phyloP scores from a whole-genome alignment of 2,113 vertebrate genomes.

The Ageneiosus marmoratus region DNA sequence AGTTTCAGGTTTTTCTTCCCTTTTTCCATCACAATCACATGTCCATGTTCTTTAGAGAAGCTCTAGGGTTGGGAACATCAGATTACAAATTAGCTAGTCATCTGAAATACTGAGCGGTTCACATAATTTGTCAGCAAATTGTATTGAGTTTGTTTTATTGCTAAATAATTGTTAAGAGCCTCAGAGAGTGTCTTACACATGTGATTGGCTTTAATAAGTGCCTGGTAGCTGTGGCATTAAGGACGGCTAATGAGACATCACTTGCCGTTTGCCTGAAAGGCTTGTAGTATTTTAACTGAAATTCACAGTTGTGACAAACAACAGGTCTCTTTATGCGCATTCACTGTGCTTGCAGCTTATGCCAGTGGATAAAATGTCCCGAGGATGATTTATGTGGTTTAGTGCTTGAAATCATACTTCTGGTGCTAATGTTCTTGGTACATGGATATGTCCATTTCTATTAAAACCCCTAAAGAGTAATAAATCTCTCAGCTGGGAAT shows the following conservation, averaged over 20 bases:
- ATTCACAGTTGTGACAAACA: constrained; percentile 55
- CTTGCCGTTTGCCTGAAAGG: constrained; percentile 51
- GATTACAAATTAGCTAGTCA: background rate
- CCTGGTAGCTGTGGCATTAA: constrained; percentile 48
- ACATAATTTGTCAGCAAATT: constrained; percentile 6
- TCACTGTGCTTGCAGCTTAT: background rate
- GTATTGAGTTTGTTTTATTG: background rate
- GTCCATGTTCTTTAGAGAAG: background rate
- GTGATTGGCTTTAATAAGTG: constrained; percentile 48
- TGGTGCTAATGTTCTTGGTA: background rate
- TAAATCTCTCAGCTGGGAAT: background rate
- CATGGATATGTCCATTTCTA: background rate
- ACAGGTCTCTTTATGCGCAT: constrained; percentile 46
- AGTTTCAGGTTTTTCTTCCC: background rate
- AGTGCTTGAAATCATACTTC: background rate
- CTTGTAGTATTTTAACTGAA: constrained; percentile 50
- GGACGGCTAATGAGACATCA: constrained; percentile 51
- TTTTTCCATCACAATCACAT: background rate
- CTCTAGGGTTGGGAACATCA: background rate
- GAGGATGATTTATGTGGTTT: background rate
- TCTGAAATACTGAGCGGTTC: constrained; percentile 20
- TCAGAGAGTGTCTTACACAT: constrained; percentile 40
- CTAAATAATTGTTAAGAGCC: background rate
- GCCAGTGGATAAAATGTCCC: background rate
- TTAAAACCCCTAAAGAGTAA: background rate